phyloP scores from a whole-genome alignment of 1,140 invertebrate species.

The Ectropis grisescens region DNA sequence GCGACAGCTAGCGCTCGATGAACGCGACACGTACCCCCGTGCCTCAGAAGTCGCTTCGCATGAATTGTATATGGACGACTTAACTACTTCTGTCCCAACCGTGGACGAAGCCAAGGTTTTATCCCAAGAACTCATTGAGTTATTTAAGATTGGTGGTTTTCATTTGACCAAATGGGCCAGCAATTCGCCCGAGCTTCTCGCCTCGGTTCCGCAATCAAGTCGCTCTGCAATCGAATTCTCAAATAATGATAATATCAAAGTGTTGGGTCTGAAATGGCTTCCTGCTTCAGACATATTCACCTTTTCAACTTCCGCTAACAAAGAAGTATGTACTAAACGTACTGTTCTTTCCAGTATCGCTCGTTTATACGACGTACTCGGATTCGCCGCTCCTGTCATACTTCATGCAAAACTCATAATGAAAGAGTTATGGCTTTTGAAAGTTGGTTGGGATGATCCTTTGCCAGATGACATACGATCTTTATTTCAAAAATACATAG shows the following conservation, averaged over 20 bases:
- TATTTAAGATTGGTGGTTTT: slow-evolving; percentile 18
- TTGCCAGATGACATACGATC: slow-evolving; percentile 6
- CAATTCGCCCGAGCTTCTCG: slow-evolving; percentile 16
- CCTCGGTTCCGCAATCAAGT: slow-evolving; percentile 1
- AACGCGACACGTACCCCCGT: no score
- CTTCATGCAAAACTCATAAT: slow-evolving; percentile 31
- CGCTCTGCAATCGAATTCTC: slow-evolving; percentile 6
- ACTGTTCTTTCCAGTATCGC: slow-evolving; percentile 17
- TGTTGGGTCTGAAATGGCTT: slow-evolving; percentile 13
- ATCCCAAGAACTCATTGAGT: slow-evolving; percentile 9
- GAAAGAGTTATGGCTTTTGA: slow-evolving; percentile 24
- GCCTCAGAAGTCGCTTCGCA: no score
- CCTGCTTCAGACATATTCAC: slow-evolving; percentile 8
- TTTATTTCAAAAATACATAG: slow-evolving; percentile 8
- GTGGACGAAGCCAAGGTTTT: neutral
- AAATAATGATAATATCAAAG: slow-evolving; percentile 7
- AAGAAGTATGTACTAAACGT: slow-evolving; percentile 10
- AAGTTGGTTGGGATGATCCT: slow-evolving; percentile 29
- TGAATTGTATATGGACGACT: slow-evolving; percentile 12
- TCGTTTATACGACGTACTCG: slow-evolving; percentile 17
- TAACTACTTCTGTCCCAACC: neutral
- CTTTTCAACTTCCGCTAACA: slow-evolving; percentile 3
- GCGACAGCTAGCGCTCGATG: no score
- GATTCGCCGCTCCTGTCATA: slow-evolving; percentile 16
- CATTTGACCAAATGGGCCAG: slow-evolving; percentile 25